A percentile compares a stretch with the other conserved stretches of the same genome.
These are phyloP conservation scores for Dicrurus megarhynchus DNA, from an alignment of 2,113 vertebrate species.

Conservation along the genomic window DNA sequence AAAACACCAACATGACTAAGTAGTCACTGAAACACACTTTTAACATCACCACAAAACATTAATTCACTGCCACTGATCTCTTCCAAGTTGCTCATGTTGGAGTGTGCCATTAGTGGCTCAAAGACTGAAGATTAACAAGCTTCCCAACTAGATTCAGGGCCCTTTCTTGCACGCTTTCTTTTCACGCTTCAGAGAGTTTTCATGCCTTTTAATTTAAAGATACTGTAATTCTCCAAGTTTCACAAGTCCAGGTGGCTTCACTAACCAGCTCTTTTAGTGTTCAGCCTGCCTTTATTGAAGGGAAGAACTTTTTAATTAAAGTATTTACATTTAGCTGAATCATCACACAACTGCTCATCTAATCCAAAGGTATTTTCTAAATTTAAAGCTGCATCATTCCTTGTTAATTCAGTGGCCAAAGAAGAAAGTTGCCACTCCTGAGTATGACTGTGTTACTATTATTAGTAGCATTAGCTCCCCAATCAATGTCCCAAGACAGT, in stretches of 20 bases:
- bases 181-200: conserved; percentile 17
- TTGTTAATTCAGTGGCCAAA: neutral
- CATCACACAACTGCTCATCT: conserved; percentile 1
- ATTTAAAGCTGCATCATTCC: conserved; percentile 21
- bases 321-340: conserved; percentile 30
- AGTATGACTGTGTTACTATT: neutral
- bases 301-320: conserved; percentile 36
- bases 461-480: neutral
- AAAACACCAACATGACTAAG: neutral
- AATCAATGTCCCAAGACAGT: neutral
- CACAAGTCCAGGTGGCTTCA: conserved; percentile 16
- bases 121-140: conserved; percentile 4
- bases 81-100: neutral
- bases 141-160: neutral
- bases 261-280: neutral
- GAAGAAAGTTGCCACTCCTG: conserved; percentile 1
- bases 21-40: neutral
- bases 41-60: neutral
- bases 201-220: conserved; percentile 34
- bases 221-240: conserved; percentile 5
- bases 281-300: conserved; percentile 1
- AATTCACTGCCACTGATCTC: neutral
- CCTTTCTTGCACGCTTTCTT: neutral
- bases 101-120: neutral
- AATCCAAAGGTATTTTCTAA: conserved; percentile 23